A percentile compares a stretch with the other conserved stretches of the same genome.
phyloP scores from a whole-genome alignment of 1,140 invertebrate genomes.

The Choristoneura fumiferana region DNA sequence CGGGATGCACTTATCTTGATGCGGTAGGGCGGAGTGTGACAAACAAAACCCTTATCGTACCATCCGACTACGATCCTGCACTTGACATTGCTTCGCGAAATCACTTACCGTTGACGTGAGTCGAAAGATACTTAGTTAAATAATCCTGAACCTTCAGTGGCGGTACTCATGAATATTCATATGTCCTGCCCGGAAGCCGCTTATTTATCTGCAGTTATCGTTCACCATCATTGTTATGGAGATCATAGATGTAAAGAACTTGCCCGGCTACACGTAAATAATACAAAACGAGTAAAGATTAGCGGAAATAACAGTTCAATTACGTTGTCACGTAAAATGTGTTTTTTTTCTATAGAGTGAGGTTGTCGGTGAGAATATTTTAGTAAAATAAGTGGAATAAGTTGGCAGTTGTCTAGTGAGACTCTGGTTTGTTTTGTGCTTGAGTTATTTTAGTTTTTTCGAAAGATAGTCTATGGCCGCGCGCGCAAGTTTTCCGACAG shows the following conservation, averaged over 20 bases:
- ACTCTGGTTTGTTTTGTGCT: not conserved
- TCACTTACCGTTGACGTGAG: conserved; percentile 26
- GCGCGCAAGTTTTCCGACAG: conserved; percentile 40
- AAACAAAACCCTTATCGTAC: conserved; percentile 29
- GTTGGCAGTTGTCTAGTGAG: conserved; percentile 21
- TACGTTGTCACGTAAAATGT: conserved; percentile 38
- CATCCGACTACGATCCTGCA: conserved; percentile 35
- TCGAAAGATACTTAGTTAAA: conserved; percentile 27
- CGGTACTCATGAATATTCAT: conserved; percentile 59
- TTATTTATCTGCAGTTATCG: conserved; percentile 59
- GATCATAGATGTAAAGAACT: conserved; percentile 43
- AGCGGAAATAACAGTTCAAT: conserved; percentile 61
- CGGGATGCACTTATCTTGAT: conserved; percentile 39
- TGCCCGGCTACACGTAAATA: conserved; percentile 39
- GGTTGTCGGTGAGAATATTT: no score
- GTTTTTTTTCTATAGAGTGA: conserved; percentile 23
- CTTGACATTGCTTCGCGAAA: conserved; percentile 54
- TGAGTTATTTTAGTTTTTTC: conserved; percentile 34
- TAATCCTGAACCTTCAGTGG: conserved; percentile 39
- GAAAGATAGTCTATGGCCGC: conserved; percentile 41
- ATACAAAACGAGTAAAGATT: conserved; percentile 54
- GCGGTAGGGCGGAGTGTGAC: conserved; percentile 31
- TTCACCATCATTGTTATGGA: conserved; percentile 67
- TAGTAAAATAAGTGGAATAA: conserved; percentile 23
- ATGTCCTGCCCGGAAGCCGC: conserved; percentile 53